A percentile compares a stretch with the other conserved stretches of the same genome.
Conservation (phyloP, 2,797 vertebrate genomes). For the Arnoldichthys spilopterus region DNA sequence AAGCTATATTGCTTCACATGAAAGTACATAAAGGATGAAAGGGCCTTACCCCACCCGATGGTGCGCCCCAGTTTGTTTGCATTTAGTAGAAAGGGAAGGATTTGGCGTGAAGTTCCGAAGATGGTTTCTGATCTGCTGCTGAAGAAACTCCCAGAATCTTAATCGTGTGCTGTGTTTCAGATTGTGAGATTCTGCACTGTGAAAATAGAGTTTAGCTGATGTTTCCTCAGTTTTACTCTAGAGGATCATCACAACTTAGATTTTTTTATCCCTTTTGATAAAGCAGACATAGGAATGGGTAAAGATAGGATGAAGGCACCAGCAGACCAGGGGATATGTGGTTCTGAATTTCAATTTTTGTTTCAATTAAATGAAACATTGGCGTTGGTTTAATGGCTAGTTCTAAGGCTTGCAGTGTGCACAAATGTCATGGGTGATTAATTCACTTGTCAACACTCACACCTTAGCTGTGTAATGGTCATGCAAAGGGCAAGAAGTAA, state of each 20-base stretch:
- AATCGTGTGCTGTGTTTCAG: slow-evolving; percentile 18
- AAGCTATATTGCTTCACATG: neutral
- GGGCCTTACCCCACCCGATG: neutral
- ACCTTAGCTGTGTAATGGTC: neutral
- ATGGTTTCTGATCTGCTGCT: slow-evolving; percentile 12
- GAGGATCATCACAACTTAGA: slow-evolving; percentile 4
- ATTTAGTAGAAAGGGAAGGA: slow-evolving; percentile 6
- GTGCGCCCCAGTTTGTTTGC: neutral
- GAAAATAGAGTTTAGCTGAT: slow-evolving; percentile 12
- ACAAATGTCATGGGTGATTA: neutral
- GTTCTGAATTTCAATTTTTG: slow-evolving; percentile 8
- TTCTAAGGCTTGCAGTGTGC: neutral
- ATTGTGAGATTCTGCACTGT: slow-evolving; percentile 10
- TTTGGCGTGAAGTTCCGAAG: slow-evolving; percentile 11
- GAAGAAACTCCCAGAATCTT: slow-evolving; percentile 24
- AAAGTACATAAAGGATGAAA: slow-evolving; percentile 5
- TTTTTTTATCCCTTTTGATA: slow-evolving; percentile 15
- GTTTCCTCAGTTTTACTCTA: neutral
- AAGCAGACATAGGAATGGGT: slow-evolving; percentile 7
- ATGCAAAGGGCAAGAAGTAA: neutral
- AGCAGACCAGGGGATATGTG: neutral
- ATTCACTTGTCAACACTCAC: neutral
- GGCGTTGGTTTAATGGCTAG: neutral
- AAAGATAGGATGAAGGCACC: neutral
- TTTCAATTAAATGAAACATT: neutral